Percentiles rank a stretch among this genome's conserved stretches.
Evolutionary conservation across 2,888 invertebrate species (phyloP).

Genomic region (Brachylomia viminalis): DNA sequence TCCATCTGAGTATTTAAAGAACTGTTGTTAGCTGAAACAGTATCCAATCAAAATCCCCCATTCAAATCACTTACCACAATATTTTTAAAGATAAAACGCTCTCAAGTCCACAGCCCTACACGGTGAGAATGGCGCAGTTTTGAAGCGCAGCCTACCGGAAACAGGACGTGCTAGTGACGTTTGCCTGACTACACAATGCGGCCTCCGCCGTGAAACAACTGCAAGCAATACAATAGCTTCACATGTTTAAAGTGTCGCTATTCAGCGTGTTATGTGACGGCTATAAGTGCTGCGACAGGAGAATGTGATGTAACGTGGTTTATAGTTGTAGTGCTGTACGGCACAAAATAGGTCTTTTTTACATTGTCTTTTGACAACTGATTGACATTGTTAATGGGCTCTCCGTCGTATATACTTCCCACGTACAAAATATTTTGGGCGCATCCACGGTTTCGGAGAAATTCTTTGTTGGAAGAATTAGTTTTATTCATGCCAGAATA

Average conservation of each 20-base stretch:
- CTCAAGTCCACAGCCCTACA: constrained; percentile 55
- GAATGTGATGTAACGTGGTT: constrained; percentile 16
- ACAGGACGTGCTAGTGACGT: constrained; percentile 80
- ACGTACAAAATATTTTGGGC: not conserved
- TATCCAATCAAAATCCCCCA: not conserved
- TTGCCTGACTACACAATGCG: constrained; percentile 75
- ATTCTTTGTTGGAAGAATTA: not conserved
- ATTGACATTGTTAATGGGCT: not conserved
- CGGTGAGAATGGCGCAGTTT: constrained; percentile 69
- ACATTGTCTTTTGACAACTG: not conserved
- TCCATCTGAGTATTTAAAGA: not conserved
- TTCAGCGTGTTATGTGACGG: constrained; percentile 57
- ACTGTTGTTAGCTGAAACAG: not conserved
- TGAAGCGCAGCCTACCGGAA: constrained; percentile 77
- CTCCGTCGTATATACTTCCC: not conserved
- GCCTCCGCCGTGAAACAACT: constrained; percentile 72
- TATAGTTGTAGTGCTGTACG: not conserved
- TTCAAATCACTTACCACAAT: not conserved
- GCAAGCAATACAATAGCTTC: constrained; percentile 69
- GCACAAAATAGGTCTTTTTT: not conserved
- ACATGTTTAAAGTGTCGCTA: constrained; percentile 70
- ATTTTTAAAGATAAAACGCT: constrained; percentile 14
- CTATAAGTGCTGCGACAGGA: constrained; percentile 24
- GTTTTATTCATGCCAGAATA: not conserved
- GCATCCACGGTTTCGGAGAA: too few relatives aligned